Conservation (phyloP, 30 jellyfish, hydroid and myxozoan genomes). For the Hydra vulgaris region DNA sequence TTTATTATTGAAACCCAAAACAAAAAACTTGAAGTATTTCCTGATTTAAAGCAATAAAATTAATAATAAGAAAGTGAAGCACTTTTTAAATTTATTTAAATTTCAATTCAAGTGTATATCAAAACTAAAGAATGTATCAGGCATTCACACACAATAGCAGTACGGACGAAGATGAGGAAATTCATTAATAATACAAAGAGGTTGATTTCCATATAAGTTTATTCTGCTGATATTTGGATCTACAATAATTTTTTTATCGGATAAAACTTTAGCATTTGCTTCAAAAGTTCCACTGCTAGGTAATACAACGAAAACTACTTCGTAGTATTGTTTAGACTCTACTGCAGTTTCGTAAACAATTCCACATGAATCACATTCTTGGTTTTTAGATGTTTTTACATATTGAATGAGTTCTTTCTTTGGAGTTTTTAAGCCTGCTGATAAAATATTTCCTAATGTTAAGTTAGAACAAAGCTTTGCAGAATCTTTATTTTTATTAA, state of each 20-base stretch:
- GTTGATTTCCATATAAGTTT: constrained; percentile 52
- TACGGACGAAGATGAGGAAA: constrained; percentile 47
- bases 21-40: too few relatives aligned
- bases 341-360: not conserved
- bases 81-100: too few relatives aligned
- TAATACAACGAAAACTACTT: constrained; percentile 44
- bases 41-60: too few relatives aligned
- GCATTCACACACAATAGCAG: constrained; percentile 70
- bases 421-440: constrained; percentile 37
- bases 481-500: constrained; percentile 1
- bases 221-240: constrained; percentile 43
- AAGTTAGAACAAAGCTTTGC: constrained; percentile 5
- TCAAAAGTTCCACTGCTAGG: constrained; percentile 69
- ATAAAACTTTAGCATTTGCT: constrained; percentile 13
- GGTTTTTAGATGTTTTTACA: constrained; percentile 11
- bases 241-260: constrained; percentile 2
- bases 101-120: too few relatives aligned
- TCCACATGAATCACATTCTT: constrained; percentile 50
- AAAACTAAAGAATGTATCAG: too few relatives aligned
- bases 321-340: constrained; percentile 15
- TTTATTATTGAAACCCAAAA: too few relatives aligned
- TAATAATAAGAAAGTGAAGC: too few relatives aligned
- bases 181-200: constrained; percentile 42
- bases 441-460: not conserved
- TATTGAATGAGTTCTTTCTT: constrained; percentile 33